A percentile compares a stretch with the other conserved stretches of the same genome.
These are phyloP conservation scores for Matsumyia berberina DNA, from an alignment of 2,888 invertebrate species.

Conservation along the genomic window DNA sequence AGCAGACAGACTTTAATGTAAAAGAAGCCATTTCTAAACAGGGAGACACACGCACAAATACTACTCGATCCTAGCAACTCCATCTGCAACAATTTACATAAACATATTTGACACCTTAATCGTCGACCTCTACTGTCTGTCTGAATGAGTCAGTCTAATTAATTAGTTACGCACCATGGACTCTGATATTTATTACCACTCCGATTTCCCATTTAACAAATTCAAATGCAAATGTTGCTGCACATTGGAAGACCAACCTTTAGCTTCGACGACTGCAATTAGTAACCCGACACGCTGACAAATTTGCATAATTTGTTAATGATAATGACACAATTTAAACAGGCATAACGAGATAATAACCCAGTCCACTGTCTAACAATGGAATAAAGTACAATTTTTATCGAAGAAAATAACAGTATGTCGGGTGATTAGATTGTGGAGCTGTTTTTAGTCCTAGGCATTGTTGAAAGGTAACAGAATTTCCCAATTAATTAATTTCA, in stretches of 20 bases:
- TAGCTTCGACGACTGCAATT: constrained; percentile 31
- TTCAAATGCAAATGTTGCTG: constrained; percentile 33
- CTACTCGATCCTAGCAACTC: too few species aligned
- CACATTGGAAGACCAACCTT: constrained; percentile 31
- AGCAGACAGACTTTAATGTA: too few species aligned
- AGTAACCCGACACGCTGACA: constrained; percentile 15
- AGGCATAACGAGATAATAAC: constrained; percentile 7
- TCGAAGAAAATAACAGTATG: constrained; percentile 3
- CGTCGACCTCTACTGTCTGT: neutral
- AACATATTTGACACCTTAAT: neutral
- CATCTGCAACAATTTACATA: neutral
- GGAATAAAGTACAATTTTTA: constrained; percentile 12
- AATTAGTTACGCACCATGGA: constrained; percentile 48
- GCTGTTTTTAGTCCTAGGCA: neutral
- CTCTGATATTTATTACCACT: constrained; percentile 29
- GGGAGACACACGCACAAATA: too few species aligned
- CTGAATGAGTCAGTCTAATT: constrained; percentile 22
- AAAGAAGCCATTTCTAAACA: too few species aligned
- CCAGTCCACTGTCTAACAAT: neutral
- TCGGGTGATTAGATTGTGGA: constrained; percentile 11
- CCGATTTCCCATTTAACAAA: neutral
- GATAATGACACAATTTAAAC: constrained; percentile 34
- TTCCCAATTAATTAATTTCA: neutral
- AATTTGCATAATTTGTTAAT: constrained; percentile 39
- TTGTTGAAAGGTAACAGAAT: neutral